Evolutionary conservation across 2,888 invertebrate species (phyloP), one percentile per base, ranked within the genome.

Genomic region (Acronicta psi): DNA sequence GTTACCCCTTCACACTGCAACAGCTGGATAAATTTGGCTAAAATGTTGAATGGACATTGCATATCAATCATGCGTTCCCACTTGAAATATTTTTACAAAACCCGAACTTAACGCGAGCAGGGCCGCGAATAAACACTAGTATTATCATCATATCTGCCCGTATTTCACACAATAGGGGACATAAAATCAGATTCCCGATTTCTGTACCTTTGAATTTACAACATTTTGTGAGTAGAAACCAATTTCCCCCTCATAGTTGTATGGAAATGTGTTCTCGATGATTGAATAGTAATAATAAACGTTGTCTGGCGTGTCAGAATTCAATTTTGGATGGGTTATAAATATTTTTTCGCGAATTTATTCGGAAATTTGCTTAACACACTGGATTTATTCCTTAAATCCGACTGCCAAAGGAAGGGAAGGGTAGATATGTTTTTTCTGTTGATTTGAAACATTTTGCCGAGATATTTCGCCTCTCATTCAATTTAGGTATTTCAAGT

Each of bases 161-260:
- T 79, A 43, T 69, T 66, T 72, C 59, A 25, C 45, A 37, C 17
- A 9, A 14, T 20, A 36, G 42, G 50, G 51, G 49, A 56, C 29
- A 60, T 62, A 17, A 56, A 77, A 65, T 72, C 46, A 41, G 55
- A 60, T 71, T 62, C 40, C 58, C 49, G 23, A 51, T 36, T 5
- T 53, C 42, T 23, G 42, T 55, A 43, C 47, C 58, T 59, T 62
- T 64, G 64, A 59, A 70, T 70, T 71, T 50, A 14, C 11, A 43
- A 56, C 57, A 78, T 69, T 20, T 72, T 73, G 73, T 74, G 63
- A 72, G 50, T 47, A 58, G 57, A 59, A 73, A 75, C 59, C 72
- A 68, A 79, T 77, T 68, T 66, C 50, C 54, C 40, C 44, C 57
- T 54, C 20, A 59, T 62, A 73, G 63, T 68, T 67, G 45, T 62